A percentile compares a stretch with the other conserved stretches of the same genome.
phyloP scores from a whole-genome alignment of 2,797 vertebrate species.

The Phrynocephalus forsythii region DNA sequence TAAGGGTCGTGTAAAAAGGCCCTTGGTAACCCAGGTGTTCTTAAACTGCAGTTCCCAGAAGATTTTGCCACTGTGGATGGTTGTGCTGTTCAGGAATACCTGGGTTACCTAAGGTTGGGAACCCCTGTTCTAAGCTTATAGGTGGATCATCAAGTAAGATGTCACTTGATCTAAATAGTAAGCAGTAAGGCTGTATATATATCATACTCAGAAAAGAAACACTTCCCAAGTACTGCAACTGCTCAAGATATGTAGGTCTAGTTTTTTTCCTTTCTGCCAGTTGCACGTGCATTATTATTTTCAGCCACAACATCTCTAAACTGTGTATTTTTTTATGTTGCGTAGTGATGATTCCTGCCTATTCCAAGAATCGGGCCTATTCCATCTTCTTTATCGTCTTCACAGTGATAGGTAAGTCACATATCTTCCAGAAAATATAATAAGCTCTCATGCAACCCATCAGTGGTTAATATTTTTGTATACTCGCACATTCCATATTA shows the following conservation, averaged over 20 bases:
- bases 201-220: not conserved
- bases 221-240: too few species aligned
- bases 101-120: too few species aligned
- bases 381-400: slow-evolving; percentile 92
- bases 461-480: not conserved
- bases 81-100: too few species aligned
- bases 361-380: slow-evolving; percentile 88
- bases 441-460: not conserved
- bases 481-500: not conserved
- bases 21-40: too few species aligned
- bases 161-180: too few species aligned
- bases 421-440: not conserved
- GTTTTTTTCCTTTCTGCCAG: not conserved
- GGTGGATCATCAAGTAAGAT: too few species aligned
- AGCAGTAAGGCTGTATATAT: not conserved
- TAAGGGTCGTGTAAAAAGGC: too few species aligned
- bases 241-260: not conserved
- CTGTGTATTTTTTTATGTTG: slow-evolving; percentile 40
- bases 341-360: slow-evolving; percentile 94
- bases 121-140: too few species aligned
- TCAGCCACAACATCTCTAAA: slow-evolving; percentile 11
- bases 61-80: too few species aligned
- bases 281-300: not conserved
- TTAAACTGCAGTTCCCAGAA: too few species aligned
- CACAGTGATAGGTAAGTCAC: slow-evolving; percentile 89